Percentiles rank a stretch among this genome's conserved stretches.
phyloP scores from a whole-genome alignment of 2,797 vertebrate species.

The Phylloscopus collybita region DNA sequence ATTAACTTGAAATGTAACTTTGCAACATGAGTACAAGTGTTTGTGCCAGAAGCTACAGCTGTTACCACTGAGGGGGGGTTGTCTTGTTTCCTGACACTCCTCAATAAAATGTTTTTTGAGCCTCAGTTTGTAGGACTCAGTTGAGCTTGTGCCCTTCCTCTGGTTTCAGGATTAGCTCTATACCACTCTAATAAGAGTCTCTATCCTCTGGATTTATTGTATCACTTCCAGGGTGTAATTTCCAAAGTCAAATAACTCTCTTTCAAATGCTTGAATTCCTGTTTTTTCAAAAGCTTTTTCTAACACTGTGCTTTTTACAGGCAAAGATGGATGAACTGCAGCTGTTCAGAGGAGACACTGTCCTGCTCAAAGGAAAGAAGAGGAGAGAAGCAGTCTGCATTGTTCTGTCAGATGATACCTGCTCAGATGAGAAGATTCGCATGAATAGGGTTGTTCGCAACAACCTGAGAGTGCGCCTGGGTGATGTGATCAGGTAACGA shows the following conservation, averaged over 20 bases:
- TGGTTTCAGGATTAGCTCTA: neutral
- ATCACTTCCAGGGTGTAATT: neutral
- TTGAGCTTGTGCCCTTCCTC: neutral
- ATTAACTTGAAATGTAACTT: neutral
- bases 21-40: neutral
- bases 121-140: neutral
- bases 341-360: conserved; percentile 98
- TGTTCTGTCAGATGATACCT: conserved; percentile 96
- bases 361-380: conserved; percentile 98
- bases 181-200: neutral
- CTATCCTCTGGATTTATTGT: neutral
- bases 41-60: neutral
- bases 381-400: conserved; percentile 97
- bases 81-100: neutral
- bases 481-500: conserved; percentile 94
- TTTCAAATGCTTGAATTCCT: neutral
- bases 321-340: conserved; percentile 99
- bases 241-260: neutral
- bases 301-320: conserved; percentile 68
- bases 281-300: neutral
- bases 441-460: conserved; percentile 99
- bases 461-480: conserved; percentile 94
- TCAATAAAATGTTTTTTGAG: neutral
- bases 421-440: conserved; percentile 98
- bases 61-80: accelerated